Base-by-base conservation (phyloP, 1,140 invertebrate genomes). In the Micrasema minimum region DNA sequence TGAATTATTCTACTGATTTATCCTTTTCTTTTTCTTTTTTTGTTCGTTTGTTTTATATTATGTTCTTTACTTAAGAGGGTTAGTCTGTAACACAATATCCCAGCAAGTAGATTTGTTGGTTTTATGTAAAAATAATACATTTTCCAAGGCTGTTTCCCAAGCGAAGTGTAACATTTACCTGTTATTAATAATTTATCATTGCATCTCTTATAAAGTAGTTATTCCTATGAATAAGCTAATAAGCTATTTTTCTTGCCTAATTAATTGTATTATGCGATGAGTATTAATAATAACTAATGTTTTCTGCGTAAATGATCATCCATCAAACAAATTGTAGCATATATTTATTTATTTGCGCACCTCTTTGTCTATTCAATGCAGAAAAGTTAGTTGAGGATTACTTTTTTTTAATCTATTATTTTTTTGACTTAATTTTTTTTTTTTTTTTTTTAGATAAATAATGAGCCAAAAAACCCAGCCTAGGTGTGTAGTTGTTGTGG, bases 391-490 rank as follows among this genome's bases (percentile, higher is more conserved):
- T 31, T 31, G 7, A 4, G 2, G 26, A 7, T 31, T 31, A 4
- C 26, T 31, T 31, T 31, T 53, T 26, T 53, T 23, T n/a, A 11
- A 23, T 2, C 6, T 59, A 2, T 41, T 38, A 38, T 31, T n/a
- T 37, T 37, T 37, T 59, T 2, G 9, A 5, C 26, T 2, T 59
- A 9, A 37, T 2, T 37, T 22, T 45, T n/a, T 45, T 45, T 62
- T 31, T 64, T 64, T 51, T 18, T 31, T 45, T 68, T 59, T 14
- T 43, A 66, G 64, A 57, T 66, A 50, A 59, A 57, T 41, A n/a
- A 71, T 71, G 69, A 71, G 62, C 38, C 59, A 66, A 41, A 71
- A 71, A 38, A 71, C n/a, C 38, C 62, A 41, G 37, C 69, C 62
- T 9, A 35, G 38, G 14, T 46, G 53, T 22, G 68, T 70, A 10